These are phyloP conservation scores for Drosophila tanythrix DNA, from an alignment of 2,888 invertebrate genomes.

Conservation along the genomic window DNA sequence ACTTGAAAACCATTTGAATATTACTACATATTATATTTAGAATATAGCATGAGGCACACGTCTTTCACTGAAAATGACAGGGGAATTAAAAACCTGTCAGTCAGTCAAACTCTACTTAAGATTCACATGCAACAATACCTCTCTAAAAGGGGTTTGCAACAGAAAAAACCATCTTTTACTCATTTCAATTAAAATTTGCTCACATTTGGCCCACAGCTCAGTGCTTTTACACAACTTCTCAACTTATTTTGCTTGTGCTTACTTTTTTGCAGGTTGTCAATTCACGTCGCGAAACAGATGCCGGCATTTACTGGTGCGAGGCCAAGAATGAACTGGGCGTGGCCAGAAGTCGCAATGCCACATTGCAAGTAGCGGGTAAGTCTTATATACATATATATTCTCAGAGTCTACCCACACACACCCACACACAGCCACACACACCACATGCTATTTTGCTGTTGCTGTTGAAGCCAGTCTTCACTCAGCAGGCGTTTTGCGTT, in stretches of 20 bases:
- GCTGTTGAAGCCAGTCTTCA: conserved; percentile 27
- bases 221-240: conserved; percentile 22
- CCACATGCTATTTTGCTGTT: conserved; percentile 22
- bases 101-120: background rate
- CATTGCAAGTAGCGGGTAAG: conserved; percentile 93
- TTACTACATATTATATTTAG: background rate
- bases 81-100: background rate
- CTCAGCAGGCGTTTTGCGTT: conserved; percentile 62
- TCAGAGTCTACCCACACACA: background rate
- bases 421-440: background rate
- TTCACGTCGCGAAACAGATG: conserved; percentile 89
- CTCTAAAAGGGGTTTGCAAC: conserved; percentile 10
- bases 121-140: background rate
- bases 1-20: background rate
- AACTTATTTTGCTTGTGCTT: conserved; percentile 14
- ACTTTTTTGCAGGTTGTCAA: conserved; percentile 87
- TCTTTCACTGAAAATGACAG: background rate
- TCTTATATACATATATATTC: conserved; percentile 34
- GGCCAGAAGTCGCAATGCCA: conserved; percentile 93
- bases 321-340: conserved; percentile 93
- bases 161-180: conserved; percentile 42
- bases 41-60: background rate
- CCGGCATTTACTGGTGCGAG: conserved; percentile 95
- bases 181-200: conserved; percentile 68
- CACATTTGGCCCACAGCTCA: conserved; percentile 37